Percentiles rank a stretch among this genome's conserved stretches.
phyloP scores from a whole-genome alignment of 2,888 invertebrate genomes.

The Mantis religiosa region DNA sequence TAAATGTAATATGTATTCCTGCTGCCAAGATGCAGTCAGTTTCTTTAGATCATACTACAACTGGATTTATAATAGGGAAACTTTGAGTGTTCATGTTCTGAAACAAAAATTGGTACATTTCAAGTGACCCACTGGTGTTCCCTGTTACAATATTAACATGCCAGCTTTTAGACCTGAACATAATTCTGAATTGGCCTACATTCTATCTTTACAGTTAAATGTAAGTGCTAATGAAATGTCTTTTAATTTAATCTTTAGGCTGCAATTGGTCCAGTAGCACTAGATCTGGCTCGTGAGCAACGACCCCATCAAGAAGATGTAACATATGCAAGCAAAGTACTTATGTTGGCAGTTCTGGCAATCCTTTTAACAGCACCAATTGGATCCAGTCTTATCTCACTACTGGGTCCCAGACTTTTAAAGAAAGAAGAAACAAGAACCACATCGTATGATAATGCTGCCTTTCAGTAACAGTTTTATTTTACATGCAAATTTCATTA shows the following conservation, averaged over 20 bases:
- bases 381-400: constrained; percentile 71
- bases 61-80: no score
- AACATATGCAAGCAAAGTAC: constrained; percentile 45
- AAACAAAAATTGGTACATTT: no score
- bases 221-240: not conserved
- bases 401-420: constrained; percentile 71
- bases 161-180: no score
- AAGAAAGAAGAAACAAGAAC: not conserved
- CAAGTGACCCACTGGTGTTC: no score
- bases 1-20: no score
- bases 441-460: not conserved
- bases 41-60: no score
- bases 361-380: constrained; percentile 55
- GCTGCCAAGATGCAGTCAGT: no score
- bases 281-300: constrained; percentile 29
- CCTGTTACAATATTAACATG: no score
- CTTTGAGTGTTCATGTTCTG: no score
- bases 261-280: constrained; percentile 36
- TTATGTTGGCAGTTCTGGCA: constrained; percentile 52
- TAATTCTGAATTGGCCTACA: no score
- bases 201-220: no score
- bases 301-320: constrained; percentile 18
- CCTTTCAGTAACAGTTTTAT: not conserved
- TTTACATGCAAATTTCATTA: no score
- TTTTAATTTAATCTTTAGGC: constrained; percentile 31